Percentiles rank a stretch among this genome's conserved stretches.
phyloP scores from a whole-genome alignment of 2,113 vertebrate genomes.

The Clinocottus analis region DNA sequence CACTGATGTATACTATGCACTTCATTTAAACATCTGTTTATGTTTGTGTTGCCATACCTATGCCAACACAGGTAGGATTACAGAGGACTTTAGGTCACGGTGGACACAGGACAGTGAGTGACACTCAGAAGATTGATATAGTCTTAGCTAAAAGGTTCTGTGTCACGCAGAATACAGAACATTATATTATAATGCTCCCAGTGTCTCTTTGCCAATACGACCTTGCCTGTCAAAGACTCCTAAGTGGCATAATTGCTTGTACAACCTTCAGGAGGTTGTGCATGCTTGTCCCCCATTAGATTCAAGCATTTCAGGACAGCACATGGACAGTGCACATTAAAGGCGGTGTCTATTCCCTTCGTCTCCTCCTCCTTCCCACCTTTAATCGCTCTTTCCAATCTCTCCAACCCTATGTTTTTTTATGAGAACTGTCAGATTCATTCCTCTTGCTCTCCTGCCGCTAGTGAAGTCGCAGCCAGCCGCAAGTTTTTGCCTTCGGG shows the following conservation, averaged over 20 bases:
- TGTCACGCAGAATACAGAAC: slow-evolving; percentile 65
- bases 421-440: slow-evolving; percentile 51
- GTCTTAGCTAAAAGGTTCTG: slow-evolving; percentile 59
- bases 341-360: slow-evolving; percentile 12
- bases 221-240: slow-evolving; percentile 77
- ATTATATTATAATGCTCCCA: slow-evolving; percentile 73
- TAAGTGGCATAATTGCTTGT: slow-evolving; percentile 76
- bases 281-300: slow-evolving; percentile 68
- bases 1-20: background rate
- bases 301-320: slow-evolving; percentile 60
- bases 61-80: slow-evolving; percentile 9
- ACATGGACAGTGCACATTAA: slow-evolving; percentile 50
- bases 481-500: slow-evolving; percentile 50
- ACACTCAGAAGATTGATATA: slow-evolving; percentile 66
- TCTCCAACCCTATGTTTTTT: slow-evolving; percentile 43
- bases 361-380: slow-evolving; percentile 16
- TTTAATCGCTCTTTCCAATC: slow-evolving; percentile 40
- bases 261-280: slow-evolving; percentile 74
- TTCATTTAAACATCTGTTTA: slow-evolving; percentile 12
- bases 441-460: slow-evolving; percentile 52
- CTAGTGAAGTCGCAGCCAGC: slow-evolving; percentile 66
- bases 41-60: background rate
- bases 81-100: slow-evolving; percentile 44
- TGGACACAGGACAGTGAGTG: slow-evolving; percentile 31
- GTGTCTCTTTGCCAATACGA: slow-evolving; percentile 74